Percentiles rank a stretch among this genome's conserved stretches.
These are phyloP conservation scores for Diadophis punctatus DNA, from an alignment of 2,113 vertebrate genomes.

Conservation along the genomic window DNA sequence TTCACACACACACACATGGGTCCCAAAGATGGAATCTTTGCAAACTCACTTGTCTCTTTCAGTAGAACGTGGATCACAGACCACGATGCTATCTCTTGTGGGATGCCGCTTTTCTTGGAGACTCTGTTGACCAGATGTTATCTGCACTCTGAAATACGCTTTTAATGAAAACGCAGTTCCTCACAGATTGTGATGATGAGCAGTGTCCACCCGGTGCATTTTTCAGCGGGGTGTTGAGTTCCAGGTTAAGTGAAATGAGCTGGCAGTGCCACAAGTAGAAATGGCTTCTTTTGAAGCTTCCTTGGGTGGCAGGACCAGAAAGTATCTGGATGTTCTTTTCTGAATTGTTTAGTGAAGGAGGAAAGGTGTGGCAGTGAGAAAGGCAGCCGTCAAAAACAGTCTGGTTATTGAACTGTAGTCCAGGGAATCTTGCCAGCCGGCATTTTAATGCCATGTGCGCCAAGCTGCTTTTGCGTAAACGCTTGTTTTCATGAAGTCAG, in stretches of 20 bases:
- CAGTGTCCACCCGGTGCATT: background rate
- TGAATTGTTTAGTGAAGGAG: too few relatives aligned
- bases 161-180: background rate
- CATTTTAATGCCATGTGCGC: background rate
- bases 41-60: background rate
- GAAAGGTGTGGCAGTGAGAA: background rate
- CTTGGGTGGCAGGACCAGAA: background rate
- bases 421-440: background rate
- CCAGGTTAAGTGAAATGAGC: too few relatives aligned
- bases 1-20: background rate
- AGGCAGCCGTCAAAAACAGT: background rate
- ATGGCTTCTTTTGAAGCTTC: background rate
- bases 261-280: background rate
- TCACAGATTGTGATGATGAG: background rate
- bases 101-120: accelerated
- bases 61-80: background rate
- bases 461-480: background rate
- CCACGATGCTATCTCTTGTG: background rate
- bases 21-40: background rate
- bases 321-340: background rate
- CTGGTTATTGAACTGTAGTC: background rate
- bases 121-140: constrained; percentile 22
- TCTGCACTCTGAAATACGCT: background rate
- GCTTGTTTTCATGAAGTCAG: background rate
- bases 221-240: background rate